Conservation (phyloP, 2,888 invertebrate genomes). For the Eudasyphora cyanicolor region DNA sequence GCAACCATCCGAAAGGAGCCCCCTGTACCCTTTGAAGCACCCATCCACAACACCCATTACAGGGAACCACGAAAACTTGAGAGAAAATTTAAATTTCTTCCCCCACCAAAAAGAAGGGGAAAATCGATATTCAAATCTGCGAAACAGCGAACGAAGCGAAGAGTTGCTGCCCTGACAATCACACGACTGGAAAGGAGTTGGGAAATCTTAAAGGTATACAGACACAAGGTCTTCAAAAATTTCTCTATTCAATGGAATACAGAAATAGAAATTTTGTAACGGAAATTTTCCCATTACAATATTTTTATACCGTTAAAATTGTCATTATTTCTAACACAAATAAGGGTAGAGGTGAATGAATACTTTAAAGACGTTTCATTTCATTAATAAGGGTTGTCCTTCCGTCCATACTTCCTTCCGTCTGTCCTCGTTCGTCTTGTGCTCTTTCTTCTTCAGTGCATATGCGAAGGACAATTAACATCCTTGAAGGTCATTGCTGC, state of each 20-base stretch:
- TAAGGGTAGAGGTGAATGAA: background rate
- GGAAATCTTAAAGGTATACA: background rate
- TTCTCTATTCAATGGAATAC: background rate
- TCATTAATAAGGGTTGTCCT: background rate
- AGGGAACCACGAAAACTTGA: background rate
- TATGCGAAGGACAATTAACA: conserved; percentile 24
- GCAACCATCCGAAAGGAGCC: background rate
- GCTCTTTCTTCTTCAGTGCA: background rate
- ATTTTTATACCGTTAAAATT: background rate
- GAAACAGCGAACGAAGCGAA: background rate
- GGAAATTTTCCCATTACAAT: background rate
- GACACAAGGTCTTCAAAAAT: background rate
- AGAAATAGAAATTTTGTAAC: background rate
- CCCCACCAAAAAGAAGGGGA: conserved; percentile 19
- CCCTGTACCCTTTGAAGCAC: too few relatives aligned
- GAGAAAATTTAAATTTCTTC: background rate
- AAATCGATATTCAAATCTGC: conserved; percentile 24
- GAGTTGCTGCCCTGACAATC: background rate
- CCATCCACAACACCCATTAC: too few relatives aligned
- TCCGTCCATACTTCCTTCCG: too few relatives aligned
- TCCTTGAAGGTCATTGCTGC: conserved; percentile 43
- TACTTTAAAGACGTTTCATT: background rate
- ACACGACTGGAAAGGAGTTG: background rate
- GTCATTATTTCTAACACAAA: background rate
- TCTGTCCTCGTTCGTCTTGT: too few relatives aligned